Conservation (phyloP, 1,140 invertebrate genomes). For the Onthophagus taurus region DNA sequence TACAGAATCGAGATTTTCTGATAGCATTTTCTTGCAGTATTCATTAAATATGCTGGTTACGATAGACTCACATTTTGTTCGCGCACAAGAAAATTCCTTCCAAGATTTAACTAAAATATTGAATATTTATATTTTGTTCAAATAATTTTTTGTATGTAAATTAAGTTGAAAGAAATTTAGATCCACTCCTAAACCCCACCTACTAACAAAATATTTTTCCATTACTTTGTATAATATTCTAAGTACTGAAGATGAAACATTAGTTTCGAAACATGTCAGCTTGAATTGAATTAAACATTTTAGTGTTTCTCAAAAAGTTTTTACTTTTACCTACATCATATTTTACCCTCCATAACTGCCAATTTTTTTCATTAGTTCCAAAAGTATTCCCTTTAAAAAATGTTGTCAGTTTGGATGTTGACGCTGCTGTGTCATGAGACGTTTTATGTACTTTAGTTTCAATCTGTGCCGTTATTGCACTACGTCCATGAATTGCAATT, state of each 20-base stretch:
- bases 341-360: slow-evolving; percentile 6
- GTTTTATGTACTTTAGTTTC: slow-evolving; percentile 11
- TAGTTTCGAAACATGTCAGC: too few relatives aligned
- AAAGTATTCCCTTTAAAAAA: slow-evolving; percentile 10
- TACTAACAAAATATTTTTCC: too few relatives aligned
- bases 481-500: slow-evolving; percentile 13
- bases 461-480: slow-evolving; percentile 10
- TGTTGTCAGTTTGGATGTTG: slow-evolving; percentile 13
- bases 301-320: too few relatives aligned
- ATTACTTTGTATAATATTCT: too few relatives aligned
- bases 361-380: slow-evolving; percentile 13
- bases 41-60: slow-evolving; percentile 10
- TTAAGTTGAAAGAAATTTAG: too few relatives aligned
- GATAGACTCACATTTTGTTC: slow-evolving; percentile 13
- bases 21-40: slow-evolving; percentile 8
- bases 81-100: slow-evolving; percentile 12
- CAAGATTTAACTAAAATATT: too few relatives aligned
- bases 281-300: too few relatives aligned
- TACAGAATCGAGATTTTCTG: slow-evolving; percentile 5
- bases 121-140: slow-evolving; percentile 8
- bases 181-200: too few relatives aligned
- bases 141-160: not conserved
- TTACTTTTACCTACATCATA: too few relatives aligned
- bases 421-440: slow-evolving; percentile 11
- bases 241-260: too few relatives aligned